Evolutionary conservation across 2,113 vertebrate genomes (phyloP).

Genomic region (Vanacampus margaritifer): DNA sequence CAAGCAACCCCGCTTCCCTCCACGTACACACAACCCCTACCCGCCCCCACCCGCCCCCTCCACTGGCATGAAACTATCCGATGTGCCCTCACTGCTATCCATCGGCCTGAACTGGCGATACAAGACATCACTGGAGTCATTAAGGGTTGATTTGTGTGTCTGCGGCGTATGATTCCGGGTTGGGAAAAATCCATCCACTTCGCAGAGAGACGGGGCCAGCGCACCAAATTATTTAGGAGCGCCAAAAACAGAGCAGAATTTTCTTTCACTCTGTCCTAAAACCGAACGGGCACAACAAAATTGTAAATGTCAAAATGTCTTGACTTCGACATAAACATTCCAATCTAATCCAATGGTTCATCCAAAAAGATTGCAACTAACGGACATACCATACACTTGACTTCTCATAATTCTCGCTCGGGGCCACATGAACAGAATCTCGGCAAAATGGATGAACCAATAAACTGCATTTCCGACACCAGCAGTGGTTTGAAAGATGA

Average conservation of each 20-base stretch:
- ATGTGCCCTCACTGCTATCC: conserved; percentile 32
- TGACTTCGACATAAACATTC: not conserved
- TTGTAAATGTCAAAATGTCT: not conserved
- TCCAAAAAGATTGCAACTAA: too few species aligned
- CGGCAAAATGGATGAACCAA: not conserved
- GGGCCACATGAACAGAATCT: not conserved
- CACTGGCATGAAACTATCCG: conserved; percentile 54
- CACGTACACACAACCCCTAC: conserved; percentile 48
- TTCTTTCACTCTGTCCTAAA: not conserved
- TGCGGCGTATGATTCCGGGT: conserved; percentile 1
- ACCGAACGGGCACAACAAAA: not conserved
- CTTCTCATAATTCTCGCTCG: too few species aligned
- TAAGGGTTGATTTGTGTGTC: not conserved
- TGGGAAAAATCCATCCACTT: not conserved
- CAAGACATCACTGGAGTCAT: conserved; percentile 9
- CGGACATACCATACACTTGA: too few species aligned
- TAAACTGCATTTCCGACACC: too few species aligned
- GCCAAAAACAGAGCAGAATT: conserved; percentile 3
- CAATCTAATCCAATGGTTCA: not conserved
- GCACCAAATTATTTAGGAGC: conserved; percentile 9
- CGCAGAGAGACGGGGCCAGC: not conserved
- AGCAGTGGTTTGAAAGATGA: too few species aligned
- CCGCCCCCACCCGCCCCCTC: conserved; percentile 45
- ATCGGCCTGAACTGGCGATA: conserved; percentile 44
- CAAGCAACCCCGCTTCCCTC: conserved; percentile 62